These are phyloP conservation scores for Pterois miles DNA, from an alignment of 2,797 vertebrate genomes.

Conservation along the genomic window DNA sequence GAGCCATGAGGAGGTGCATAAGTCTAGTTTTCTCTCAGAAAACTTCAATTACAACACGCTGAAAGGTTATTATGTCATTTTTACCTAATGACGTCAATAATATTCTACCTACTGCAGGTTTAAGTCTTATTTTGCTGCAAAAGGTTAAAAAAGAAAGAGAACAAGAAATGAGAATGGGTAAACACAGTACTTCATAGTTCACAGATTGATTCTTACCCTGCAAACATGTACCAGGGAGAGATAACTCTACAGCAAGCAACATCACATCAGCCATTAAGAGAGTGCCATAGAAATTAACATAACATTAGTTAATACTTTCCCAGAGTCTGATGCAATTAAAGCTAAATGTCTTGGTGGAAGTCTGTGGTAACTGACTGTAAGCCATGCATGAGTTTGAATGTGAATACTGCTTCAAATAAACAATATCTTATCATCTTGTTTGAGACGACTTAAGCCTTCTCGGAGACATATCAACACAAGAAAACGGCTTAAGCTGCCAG, in stretches of 20 bases:
- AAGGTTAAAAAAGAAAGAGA: background rate
- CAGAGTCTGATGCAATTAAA: conserved; percentile 52
- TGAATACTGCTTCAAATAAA: conserved; percentile 39
- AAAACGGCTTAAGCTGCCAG: background rate
- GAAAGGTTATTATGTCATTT: too few species aligned
- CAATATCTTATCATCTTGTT: conserved; percentile 11
- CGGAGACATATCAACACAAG: background rate
- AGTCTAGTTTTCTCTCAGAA: too few species aligned
- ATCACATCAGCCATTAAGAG: conserved; percentile 47
- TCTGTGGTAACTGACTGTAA: conserved; percentile 48
- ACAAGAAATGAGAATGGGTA: background rate
- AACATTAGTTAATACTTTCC: conserved; percentile 52
- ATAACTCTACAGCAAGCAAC: conserved; percentile 33
- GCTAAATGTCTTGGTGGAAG: conserved; percentile 50
- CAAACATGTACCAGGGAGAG: conserved; percentile 20
- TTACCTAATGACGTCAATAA: too few species aligned
- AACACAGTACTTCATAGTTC: conserved; percentile 35
- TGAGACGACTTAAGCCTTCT: conserved; percentile 1
- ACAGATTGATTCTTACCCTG: conserved; percentile 10
- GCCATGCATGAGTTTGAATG: conserved; percentile 15
- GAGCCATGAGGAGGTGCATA: too few species aligned
- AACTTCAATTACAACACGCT: too few species aligned
- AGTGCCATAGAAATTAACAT: conserved; percentile 54
- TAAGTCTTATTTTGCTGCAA: too few species aligned
- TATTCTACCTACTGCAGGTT: too few species aligned